Evolutionary conservation across 2,888 invertebrate species (phyloP), one percentile per base, ranked within the genome.

Genomic region (Formica aserva): DNA sequence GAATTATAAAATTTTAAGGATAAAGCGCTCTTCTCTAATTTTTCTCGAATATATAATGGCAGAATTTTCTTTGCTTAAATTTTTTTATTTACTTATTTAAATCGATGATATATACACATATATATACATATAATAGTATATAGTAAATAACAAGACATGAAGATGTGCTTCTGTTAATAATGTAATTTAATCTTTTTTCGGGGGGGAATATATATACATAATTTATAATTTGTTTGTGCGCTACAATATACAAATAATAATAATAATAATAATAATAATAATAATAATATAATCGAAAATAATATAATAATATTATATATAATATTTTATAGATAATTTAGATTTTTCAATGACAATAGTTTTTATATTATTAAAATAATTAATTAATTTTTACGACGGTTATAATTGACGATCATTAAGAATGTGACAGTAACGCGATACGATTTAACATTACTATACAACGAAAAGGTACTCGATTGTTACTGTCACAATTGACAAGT

Each of bases 241-340:
- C 92, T 93, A 93, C 92, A 75, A 75, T 75, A 86, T 93, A 93
- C 92, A 93, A 92, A 93, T 92, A 93, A 92, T 91, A 92, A 89
- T 91, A 29, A 69, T 84, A 85, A 83, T 84, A 38, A 35, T 45
- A 62, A 15, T 76, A 52, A 69, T 67, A 45, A 18, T 32, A 45
- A 82, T 74, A 82, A 63, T 89, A 87, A 62, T 62, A 74, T 62
- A 74, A 60, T 15, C 22, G 60, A 60, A 29, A 60, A 15, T 26
- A 85, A 75, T 82, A 83, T 81, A 65, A 41, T 65, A 74, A 35
- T 82, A 52, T 80, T 45, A 66, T 77, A 69, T 67, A 88, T 87
- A 82, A 86, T 86, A 86, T 89, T 90, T 84, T 85, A 83, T 65
- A 72, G 84, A 91, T 89, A 92, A 91, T 87, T 92, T 91, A 90